Base-by-base conservation (phyloP, 64 coral and sea anemone species). In the Porites australiensis region DNA sequence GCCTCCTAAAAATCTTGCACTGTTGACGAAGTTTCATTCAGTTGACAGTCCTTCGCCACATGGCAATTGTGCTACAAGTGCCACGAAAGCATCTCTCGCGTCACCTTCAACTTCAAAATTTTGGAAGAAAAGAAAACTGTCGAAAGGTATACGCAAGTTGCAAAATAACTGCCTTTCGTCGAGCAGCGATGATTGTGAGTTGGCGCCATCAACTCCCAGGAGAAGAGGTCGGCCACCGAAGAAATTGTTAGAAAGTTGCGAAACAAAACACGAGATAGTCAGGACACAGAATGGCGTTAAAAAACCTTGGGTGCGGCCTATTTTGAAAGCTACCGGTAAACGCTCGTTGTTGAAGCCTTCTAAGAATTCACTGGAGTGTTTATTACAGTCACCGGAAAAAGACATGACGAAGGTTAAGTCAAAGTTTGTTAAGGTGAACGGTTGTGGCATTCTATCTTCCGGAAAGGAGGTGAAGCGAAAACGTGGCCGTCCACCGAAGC, bases 71-170 rank as follows among this genome's bases (percentile, higher is more conserved):
- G 66, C 87, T 91, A 77, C 79, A 93, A 97, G 93, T 97, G 95
- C 95, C 95, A 94, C 95, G 95, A 97, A 97, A 77, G 89, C 95
- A 97, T 86, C 87, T 97, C 95, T 97, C 91, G 90, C 95, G 95
- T 97, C 95, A 97, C 92, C 93, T 53, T 88, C 92, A 87, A 86
- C 83, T 87, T 97, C 90, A 97, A 97, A 97, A 87, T 88, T 82
- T 86, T 53, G 82, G 69, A 94, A 94, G 92, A 93, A 88, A 59
- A 97, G 82, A 88, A 97, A 91, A 77, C 63, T 91, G 52, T 79
- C 84, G 70, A 93, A 91, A 90, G 95, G 95, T 58, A 88, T 94
- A 81, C 95, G 91, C 91, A 91, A 97, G 73, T 77, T 84, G 64
- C 89, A 44, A 91, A 87, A 86, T 69, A 77, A 75, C 58, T 90